These are phyloP conservation scores for Rhingia rostrata DNA, from an alignment of 2,888 invertebrate genomes.

Conservation along the genomic window DNA sequence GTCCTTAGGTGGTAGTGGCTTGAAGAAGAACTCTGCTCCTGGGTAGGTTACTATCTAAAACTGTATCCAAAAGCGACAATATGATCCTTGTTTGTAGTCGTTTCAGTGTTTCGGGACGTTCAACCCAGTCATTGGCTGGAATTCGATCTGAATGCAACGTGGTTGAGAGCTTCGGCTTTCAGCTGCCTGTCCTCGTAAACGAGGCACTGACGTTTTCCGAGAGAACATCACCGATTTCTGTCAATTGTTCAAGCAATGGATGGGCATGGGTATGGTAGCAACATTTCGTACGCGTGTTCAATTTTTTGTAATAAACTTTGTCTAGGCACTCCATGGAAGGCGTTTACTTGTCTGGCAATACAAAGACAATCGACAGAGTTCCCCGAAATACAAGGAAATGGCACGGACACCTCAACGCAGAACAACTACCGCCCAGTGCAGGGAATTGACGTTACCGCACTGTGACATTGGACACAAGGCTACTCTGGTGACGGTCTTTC, in stretches of 20 bases:
- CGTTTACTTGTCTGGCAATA: conserved; percentile 94
- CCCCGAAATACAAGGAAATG: conserved; percentile 76
- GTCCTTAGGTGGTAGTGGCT: conserved; percentile 78
- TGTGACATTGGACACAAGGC: conserved; percentile 96
- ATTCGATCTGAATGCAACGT: conserved; percentile 89
- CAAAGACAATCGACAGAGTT: conserved; percentile 82
- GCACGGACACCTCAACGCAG: conserved; percentile 83
- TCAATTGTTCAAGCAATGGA: conserved; percentile 84
- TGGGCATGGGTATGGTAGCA: conserved; percentile 85
- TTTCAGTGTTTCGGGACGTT: conserved; percentile 85
- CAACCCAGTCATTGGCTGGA: conserved; percentile 88
- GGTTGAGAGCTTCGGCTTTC: conserved; percentile 91
- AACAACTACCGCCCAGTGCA: conserved; percentile 86
- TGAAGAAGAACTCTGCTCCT: conserved; percentile 77
- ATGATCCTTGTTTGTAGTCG: conserved; percentile 79
- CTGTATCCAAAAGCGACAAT: background rate
- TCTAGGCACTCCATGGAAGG: conserved; percentile 92
- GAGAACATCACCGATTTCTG: conserved; percentile 83
- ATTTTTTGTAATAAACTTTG: conserved; percentile 6
- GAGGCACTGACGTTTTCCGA: conserved; percentile 93
- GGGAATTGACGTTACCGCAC: conserved; percentile 94
- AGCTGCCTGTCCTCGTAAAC: conserved; percentile 93
- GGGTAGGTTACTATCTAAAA: conserved; percentile 71
- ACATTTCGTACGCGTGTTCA: background rate
- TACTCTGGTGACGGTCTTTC: conserved; percentile 90